Conservation (phyloP, 2,113 vertebrate species). For the Ceyx margarethae region DNA sequence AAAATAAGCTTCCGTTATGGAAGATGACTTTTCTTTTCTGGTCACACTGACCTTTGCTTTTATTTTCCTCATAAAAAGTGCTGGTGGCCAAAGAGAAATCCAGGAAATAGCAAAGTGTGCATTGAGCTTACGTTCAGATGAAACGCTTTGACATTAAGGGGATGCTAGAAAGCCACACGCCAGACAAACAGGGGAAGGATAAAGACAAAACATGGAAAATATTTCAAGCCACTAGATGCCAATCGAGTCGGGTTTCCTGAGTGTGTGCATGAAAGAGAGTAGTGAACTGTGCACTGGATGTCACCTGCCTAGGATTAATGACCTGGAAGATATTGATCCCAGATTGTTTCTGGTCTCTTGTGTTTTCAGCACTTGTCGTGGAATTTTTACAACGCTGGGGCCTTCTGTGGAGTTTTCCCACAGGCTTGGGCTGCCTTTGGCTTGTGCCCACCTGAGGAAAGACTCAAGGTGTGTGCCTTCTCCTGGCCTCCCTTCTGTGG, state of each 20-base stretch:
- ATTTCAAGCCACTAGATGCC: slow-evolving; percentile 54
- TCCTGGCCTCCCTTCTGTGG: slow-evolving; percentile 45
- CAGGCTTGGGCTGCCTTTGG: background rate
- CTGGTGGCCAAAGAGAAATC: slow-evolving; percentile 36
- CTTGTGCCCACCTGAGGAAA: background rate
- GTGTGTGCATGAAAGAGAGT: slow-evolving; percentile 60
- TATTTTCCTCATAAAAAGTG: slow-evolving; percentile 54
- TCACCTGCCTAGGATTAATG: slow-evolving; percentile 61
- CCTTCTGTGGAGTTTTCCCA: background rate
- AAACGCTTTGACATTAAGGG: slow-evolving; percentile 37
- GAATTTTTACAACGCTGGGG: slow-evolving; percentile 39
- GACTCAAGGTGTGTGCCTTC: background rate
- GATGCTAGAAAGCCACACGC: slow-evolving; percentile 41
- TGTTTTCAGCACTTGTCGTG: slow-evolving; percentile 23
- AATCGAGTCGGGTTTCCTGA: slow-evolving; percentile 60
- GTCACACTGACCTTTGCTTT: slow-evolving; percentile 59
- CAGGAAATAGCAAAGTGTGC: slow-evolving; percentile 48
- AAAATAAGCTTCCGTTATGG: slow-evolving; percentile 40
- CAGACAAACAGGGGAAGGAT: slow-evolving; percentile 15
- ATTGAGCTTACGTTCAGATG: slow-evolving; percentile 45
- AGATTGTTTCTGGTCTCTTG: slow-evolving; percentile 48
- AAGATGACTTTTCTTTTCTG: slow-evolving; percentile 55
- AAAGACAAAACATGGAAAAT: slow-evolving; percentile 53
- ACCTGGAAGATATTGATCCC: slow-evolving; percentile 60
- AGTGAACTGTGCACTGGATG: slow-evolving; percentile 28